These are phyloP conservation scores for Trypoxylus dichotomus DNA, from an alignment of 1,140 invertebrate genomes.

Conservation along the genomic window DNA sequence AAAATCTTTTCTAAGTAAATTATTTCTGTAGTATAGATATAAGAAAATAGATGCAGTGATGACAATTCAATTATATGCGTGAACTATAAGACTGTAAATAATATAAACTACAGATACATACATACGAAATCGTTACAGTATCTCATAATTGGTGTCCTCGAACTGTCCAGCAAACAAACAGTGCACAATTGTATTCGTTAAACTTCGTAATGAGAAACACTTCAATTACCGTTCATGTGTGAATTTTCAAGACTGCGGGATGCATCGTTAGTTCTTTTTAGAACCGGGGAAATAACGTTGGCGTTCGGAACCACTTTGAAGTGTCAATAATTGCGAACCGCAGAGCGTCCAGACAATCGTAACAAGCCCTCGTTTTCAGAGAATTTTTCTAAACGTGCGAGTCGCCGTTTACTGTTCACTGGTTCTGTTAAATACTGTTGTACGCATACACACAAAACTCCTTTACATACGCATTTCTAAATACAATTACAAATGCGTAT, in stretches of 20 bases:
- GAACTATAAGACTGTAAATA: no score
- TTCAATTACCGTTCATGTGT: constrained; percentile 14
- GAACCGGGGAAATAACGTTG: constrained; percentile 5
- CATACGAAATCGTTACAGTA: neutral
- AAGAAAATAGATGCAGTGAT: no score
- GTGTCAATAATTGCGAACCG: constrained; percentile 13
- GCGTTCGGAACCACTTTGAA: constrained; percentile 14
- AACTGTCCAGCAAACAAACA: constrained; percentile 1
- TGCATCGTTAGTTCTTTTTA: constrained; percentile 21
- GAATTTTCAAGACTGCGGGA: constrained; percentile 20
- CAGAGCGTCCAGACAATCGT: constrained; percentile 16
- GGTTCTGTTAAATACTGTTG: neutral
- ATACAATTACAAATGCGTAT: neutral
- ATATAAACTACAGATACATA: no score
- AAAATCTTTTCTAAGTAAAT: no score
- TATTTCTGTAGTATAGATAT: no score
- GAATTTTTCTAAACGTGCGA: constrained; percentile 6
- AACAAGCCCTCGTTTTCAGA: constrained; percentile 5
- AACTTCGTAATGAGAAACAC: constrained; percentile 3
- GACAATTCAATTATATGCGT: no score
- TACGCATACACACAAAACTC: neutral
- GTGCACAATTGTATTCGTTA: neutral
- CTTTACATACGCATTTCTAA: neutral
- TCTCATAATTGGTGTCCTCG: neutral
- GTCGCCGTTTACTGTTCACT: constrained; percentile 1